These are phyloP conservation scores for Cerastis leucographa DNA, from an alignment of 2,888 invertebrate species.

Conservation along the genomic window DNA sequence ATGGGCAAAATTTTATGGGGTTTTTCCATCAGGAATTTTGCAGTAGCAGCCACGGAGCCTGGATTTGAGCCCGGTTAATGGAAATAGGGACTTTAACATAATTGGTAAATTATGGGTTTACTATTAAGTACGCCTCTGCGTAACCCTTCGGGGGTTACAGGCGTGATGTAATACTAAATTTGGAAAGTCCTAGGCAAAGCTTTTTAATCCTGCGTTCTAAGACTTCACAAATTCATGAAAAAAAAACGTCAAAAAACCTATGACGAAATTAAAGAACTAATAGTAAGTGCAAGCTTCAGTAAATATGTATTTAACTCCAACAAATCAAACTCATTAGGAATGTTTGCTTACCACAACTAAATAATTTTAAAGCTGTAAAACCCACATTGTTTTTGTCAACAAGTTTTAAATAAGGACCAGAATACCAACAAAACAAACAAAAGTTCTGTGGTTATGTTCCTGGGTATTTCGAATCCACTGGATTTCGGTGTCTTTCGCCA, in stretches of 20 bases:
- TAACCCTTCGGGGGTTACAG: no score
- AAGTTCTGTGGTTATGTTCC: neutral
- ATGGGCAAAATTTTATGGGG: no score
- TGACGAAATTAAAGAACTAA: neutral
- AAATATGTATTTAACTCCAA: constrained; percentile 35
- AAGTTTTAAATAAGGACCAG: constrained; percentile 8
- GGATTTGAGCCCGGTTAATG: no score
- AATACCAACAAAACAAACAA: neutral
- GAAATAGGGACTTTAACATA: no score
- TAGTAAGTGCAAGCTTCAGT: constrained; percentile 8
- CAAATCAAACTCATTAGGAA: constrained; percentile 41
- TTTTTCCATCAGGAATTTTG: no score
- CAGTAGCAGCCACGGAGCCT: no score
- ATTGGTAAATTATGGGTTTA: no score
- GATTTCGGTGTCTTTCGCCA: neutral
- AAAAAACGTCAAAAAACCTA: neutral
- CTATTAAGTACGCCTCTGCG: no score
- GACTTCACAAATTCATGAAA: neutral
- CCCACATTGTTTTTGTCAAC: neutral
- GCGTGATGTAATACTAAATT: neutral
- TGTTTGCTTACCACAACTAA: constrained; percentile 25
- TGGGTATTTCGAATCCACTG: neutral
- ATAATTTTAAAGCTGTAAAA: constrained; percentile 24
- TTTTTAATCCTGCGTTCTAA: neutral
- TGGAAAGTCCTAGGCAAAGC: neutral